Percentiles rank a stretch among this genome's conserved stretches.
Conservation (phyloP, 2,888 invertebrate species). For the Bembecia ichneumoniformis region DNA sequence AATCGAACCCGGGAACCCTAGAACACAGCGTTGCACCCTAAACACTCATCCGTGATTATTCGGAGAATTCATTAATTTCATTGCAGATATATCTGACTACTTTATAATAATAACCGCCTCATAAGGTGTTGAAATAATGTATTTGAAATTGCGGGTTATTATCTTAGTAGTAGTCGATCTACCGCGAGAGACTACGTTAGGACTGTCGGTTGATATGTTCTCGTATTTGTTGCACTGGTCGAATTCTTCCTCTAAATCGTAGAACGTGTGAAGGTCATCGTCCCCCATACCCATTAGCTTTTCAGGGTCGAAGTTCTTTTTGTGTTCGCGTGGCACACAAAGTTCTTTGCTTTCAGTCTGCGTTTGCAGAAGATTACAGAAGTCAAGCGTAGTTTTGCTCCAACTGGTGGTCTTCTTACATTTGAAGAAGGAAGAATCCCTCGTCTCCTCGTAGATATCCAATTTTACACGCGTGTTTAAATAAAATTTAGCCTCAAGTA, state of each 20-base stretch:
- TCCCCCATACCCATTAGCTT: constrained; percentile 39
- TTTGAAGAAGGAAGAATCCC: constrained; percentile 39
- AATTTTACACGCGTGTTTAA: constrained; percentile 39
- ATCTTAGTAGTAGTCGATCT: constrained; percentile 37
- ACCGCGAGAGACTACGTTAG: constrained; percentile 56
- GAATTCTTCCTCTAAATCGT: constrained; percentile 61
- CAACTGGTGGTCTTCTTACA: constrained; percentile 19
- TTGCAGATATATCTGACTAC: too few relatives aligned
- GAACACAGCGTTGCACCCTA: too few relatives aligned
- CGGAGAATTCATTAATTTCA: too few relatives aligned
- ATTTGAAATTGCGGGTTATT: constrained; percentile 43
- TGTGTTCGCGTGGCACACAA: not conserved
- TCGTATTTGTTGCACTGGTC: constrained; percentile 63
- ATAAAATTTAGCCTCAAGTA: too few relatives aligned
- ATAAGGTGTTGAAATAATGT: too few relatives aligned
- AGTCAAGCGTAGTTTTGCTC: constrained; percentile 50
- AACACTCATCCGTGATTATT: too few relatives aligned
- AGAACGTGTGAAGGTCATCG: constrained; percentile 35
- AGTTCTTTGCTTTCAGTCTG: constrained; percentile 10
- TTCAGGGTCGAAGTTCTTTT: constrained; percentile 35
- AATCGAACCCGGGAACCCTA: too few relatives aligned
- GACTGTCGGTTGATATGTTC: constrained; percentile 65
- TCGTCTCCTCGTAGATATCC: constrained; percentile 51
- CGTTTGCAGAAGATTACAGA: constrained; percentile 37
- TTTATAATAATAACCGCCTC: too few relatives aligned